A percentile compares a stretch with the other conserved stretches of the same genome.
phyloP scores from a whole-genome alignment of 2,113 vertebrate species.

The Xyrauchen texanus region DNA sequence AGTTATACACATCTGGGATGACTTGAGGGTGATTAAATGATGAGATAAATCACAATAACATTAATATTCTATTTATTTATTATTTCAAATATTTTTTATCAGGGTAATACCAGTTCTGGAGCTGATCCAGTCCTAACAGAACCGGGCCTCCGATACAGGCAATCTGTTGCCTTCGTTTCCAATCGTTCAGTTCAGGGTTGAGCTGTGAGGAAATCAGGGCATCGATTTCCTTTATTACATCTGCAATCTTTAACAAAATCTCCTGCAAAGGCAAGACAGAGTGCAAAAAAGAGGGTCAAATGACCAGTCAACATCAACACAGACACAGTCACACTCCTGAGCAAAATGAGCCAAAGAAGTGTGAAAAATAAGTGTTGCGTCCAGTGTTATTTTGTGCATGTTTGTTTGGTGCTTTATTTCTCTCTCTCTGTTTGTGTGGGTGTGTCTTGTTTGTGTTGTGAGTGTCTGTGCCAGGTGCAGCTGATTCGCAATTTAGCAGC shows the following conservation, averaged over 20 bases:
- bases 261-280: slow-evolving; percentile 73
- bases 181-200: slow-evolving; percentile 86
- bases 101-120: slow-evolving; percentile 88
- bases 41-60: background rate
- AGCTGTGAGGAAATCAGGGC: slow-evolving; percentile 84
- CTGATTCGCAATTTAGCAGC: too few relatives aligned
- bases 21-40: too few relatives aligned
- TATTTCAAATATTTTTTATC: background rate
- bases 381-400: background rate
- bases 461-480: too few relatives aligned
- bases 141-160: slow-evolving; percentile 91
- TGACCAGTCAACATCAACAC: slow-evolving; percentile 5
- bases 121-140: slow-evolving; percentile 87
- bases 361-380: background rate
- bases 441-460: too few relatives aligned
- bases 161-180: slow-evolving; percentile 92
- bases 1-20: too few relatives aligned
- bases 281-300: background rate
- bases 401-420: too few relatives aligned
- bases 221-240: slow-evolving; percentile 88
- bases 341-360: background rate
- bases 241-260: slow-evolving; percentile 85
- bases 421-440: too few relatives aligned
- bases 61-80: background rate
- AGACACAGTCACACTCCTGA: background rate